Evolutionary conservation across 2,888 invertebrate genomes (phyloP).

Genomic region (Callyntrura sp.): DNA sequence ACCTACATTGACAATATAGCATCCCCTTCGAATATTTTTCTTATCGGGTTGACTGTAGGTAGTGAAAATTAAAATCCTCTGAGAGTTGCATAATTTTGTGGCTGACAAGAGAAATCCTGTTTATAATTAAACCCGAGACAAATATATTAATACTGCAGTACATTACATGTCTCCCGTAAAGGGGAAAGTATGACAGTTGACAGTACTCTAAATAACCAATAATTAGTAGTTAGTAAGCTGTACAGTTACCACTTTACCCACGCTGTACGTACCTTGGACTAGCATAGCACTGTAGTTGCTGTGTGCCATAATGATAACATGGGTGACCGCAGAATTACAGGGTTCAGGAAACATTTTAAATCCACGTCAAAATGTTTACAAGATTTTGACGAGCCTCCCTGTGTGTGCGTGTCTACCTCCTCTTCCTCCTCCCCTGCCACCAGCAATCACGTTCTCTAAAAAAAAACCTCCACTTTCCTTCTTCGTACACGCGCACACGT

Average conservation of each 20-base stretch:
- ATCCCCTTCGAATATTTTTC: too few relatives aligned
- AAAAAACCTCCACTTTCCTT: neutral
- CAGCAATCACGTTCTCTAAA: neutral
- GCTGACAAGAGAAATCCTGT: too few relatives aligned
- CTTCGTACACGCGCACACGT: neutral
- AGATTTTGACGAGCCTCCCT: constrained; percentile 29
- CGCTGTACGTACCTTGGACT: neutral
- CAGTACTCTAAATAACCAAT: too few relatives aligned
- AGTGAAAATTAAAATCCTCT: too few relatives aligned
- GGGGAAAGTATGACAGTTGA: too few relatives aligned
- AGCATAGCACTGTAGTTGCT: neutral
- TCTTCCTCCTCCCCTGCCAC: neutral
- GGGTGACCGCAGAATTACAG: neutral
- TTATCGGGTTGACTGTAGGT: too few relatives aligned
- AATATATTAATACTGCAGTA: too few relatives aligned
- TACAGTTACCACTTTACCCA: neutral
- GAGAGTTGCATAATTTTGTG: too few relatives aligned
- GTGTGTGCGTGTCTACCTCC: neutral
- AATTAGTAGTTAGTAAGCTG: neutral
- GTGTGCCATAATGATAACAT: neutral
- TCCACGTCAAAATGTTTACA: constrained; percentile 76
- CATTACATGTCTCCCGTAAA: neutral
- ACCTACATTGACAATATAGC: too few relatives aligned
- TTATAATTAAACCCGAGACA: too few relatives aligned
- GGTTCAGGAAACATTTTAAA: constrained; percentile 49